Percentiles rank a stretch among this genome's conserved stretches.
Conservation (phyloP, 2,797 vertebrate genomes). For the Arctocebus calabarensis region DNA sequence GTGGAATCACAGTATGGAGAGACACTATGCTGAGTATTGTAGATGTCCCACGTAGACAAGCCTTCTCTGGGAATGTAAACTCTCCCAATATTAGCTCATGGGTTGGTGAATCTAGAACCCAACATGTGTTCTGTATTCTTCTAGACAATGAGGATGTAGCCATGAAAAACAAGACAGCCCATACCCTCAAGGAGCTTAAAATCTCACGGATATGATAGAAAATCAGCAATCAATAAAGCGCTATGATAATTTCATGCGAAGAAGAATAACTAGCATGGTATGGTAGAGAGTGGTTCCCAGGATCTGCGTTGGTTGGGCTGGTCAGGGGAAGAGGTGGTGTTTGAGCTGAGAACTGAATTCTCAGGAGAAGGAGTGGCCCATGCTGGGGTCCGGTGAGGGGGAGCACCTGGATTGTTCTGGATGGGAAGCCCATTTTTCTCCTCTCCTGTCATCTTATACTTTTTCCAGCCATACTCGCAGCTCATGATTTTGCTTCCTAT, state of each 20-base stretch:
- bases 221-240: not conserved
- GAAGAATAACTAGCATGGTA: not conserved
- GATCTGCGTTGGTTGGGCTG: not conserved
- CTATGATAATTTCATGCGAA: not conserved
- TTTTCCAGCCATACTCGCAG: not conserved
- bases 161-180: not conserved
- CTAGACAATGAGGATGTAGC: not conserved
- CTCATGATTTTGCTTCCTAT: not conserved
- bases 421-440: not conserved
- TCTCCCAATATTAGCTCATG: not conserved
- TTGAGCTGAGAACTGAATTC: not conserved
- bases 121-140: not conserved
- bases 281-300: not conserved
- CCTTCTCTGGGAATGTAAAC: not conserved
- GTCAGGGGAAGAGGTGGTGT: not conserved
- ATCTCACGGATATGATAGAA: not conserved
- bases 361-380: not conserved
- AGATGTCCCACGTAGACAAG: not conserved
- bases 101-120: not conserved
- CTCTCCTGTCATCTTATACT: not conserved
- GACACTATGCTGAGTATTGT: not conserved
- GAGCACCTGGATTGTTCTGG: not conserved
- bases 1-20: not conserved
- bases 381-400: too few species aligned
- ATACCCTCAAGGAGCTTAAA: not conserved